Base-by-base conservation (phyloP, 2,797 vertebrate species). In the Siniperca scherzeri region DNA sequence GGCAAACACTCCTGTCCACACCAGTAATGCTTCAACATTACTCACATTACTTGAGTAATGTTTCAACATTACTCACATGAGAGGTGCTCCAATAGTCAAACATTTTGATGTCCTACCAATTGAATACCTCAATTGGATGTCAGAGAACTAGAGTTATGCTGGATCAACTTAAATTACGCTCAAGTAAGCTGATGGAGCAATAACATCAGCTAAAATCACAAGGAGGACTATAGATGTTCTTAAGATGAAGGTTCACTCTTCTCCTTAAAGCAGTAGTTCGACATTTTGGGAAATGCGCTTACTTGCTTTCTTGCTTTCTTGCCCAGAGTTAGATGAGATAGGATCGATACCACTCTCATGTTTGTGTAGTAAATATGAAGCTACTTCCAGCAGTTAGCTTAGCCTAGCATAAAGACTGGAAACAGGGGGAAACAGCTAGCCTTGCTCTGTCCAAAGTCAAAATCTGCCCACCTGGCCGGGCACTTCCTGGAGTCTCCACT, bases 1-100 rank as follows among this genome's bases (percentile, higher is more conserved):
- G 38, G 7, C 22, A 66, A 85, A 76, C 52, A 62, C 50, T 36
- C 19, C 30, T 62, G 60, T 71, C 55, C 60, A n/a, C 53, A 60
- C 9, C 22, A 33, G 40, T 19, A 27, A 25, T 14, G 46, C 50
- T 53, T 82, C 12, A 36, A 7, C 59, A 73, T 65, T 22, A 30
- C n/a, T 80, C 56, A 13, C 27, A 27, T 27, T 27, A 27, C 27
- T 27, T 27, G 27, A 33, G 40, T 19, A 27, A 25, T 14, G 46
- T 55, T 53, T 82, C 12, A 36, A 7, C 59, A 73, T 65, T 22
- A 30, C n/a, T 80, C 56, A 13, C 27, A 27, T 27, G 27, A 27
- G 27, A 27, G 27, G 27, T 27, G 27, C 27, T 27, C 48, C 25
- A 46, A 7, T 27, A 55, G 40, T 59, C 59, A 14, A 52, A 5